Conservation (phyloP, 2,888 invertebrate genomes). For the Megalurothrips usitatus region DNA sequence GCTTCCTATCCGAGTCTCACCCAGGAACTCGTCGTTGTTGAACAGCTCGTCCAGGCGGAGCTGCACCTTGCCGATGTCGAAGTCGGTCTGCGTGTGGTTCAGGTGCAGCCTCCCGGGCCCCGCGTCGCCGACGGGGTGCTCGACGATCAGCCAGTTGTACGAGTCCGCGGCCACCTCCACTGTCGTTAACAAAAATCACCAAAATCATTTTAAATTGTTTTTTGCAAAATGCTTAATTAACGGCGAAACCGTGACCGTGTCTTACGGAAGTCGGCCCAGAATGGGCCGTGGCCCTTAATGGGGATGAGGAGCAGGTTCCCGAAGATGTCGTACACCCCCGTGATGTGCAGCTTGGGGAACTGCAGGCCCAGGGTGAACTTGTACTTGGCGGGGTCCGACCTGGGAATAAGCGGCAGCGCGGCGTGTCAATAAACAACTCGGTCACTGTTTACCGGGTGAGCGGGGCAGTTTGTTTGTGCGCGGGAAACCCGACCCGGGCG, state of each 20-base stretch:
- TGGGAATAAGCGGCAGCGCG: not conserved
- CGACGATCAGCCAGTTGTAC: not conserved
- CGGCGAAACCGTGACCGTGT: not conserved
- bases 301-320: slow-evolving; percentile 15
- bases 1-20: too few species aligned
- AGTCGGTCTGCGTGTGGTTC: slow-evolving; percentile 6
- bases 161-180: not conserved
- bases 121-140: not conserved
- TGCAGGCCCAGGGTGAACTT: slow-evolving; percentile 6
- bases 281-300: not conserved
- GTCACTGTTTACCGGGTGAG: not conserved
- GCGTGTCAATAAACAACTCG: not conserved
- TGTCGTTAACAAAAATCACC: not conserved
- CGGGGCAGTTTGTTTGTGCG: not conserved
- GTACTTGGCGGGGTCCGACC: not conserved
- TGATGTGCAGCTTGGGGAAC: not conserved
- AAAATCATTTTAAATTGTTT: not conserved
- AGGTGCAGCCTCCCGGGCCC: not conserved
- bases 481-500: not conserved
- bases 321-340: not conserved
- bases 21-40: slow-evolving; percentile 24
- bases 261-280: slow-evolving; percentile 2
- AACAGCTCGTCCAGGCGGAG: not conserved
- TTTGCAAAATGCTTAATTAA: not conserved
- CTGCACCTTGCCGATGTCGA: slow-evolving; percentile 16